A percentile compares a stretch with the other conserved stretches of the same genome.
Conservation (phyloP, 2,797 vertebrate species). For the Choloepus didactylus region DNA sequence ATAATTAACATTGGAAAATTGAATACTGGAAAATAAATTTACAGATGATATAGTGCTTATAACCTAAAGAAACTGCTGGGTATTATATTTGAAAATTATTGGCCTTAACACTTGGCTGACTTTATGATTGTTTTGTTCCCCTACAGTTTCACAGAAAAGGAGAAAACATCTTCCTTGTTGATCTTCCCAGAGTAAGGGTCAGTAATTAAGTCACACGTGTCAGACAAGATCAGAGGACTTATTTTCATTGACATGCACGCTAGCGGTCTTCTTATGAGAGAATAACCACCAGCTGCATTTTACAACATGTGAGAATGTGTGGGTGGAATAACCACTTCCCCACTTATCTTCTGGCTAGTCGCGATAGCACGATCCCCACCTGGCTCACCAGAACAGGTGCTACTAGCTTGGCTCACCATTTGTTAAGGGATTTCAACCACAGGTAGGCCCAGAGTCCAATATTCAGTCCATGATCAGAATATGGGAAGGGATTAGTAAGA, state of each 20-base stretch:
- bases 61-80: constrained; percentile 23
- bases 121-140: constrained; percentile 25
- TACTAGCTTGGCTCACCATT: neutral
- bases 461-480: neutral
- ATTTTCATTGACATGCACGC: constrained; percentile 63
- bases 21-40: neutral
- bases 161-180: constrained; percentile 31
- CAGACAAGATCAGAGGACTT: constrained; percentile 11
- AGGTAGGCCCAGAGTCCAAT: neutral
- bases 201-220: constrained; percentile 58
- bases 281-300: constrained; percentile 77
- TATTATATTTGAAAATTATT: neutral
- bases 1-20: neutral
- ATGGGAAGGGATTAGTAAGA: neutral
- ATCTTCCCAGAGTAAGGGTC: constrained; percentile 1
- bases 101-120: constrained; percentile 13
- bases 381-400: constrained; percentile 75
- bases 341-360: constrained; percentile 72
- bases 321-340: constrained; percentile 82
- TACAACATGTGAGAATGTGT: constrained; percentile 81
- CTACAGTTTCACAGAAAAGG: constrained; percentile 49
- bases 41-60: neutral
- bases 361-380: constrained; percentile 74
- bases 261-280: constrained; percentile 60
- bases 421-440: constrained; percentile 16